A percentile compares a stretch with the other conserved stretches of the same genome.
phyloP scores from a whole-genome alignment of 2,888 invertebrate genomes.

The Nomada ruficornis region DNA sequence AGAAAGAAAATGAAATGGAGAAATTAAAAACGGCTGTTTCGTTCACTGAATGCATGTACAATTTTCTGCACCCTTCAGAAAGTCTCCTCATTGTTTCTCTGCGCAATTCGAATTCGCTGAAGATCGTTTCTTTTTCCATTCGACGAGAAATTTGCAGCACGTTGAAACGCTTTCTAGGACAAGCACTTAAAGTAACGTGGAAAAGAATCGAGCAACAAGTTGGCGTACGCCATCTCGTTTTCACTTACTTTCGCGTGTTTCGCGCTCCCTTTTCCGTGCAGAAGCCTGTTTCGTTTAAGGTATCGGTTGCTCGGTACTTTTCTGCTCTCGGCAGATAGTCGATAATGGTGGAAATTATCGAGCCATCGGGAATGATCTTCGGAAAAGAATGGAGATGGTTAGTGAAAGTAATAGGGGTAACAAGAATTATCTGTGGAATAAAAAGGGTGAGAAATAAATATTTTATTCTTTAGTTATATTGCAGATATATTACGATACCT shows the following conservation, averaged over 20 bases:
- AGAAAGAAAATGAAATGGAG: not conserved
- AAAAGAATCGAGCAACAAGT: conserved; percentile 32
- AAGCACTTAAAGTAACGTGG: conserved; percentile 14
- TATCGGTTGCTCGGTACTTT: not conserved
- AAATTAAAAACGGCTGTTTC: too few relatives aligned
- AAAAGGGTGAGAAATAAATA: not conserved
- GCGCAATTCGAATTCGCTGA: too few relatives aligned
- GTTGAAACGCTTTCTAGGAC: not conserved
- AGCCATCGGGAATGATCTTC: not conserved
- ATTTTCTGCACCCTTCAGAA: not conserved
- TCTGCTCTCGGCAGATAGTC: conserved; percentile 19
- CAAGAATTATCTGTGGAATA: not conserved
- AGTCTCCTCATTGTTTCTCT: too few relatives aligned
- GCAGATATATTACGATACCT: not conserved
- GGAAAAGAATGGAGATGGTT: not conserved
- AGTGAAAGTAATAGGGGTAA: not conserved
- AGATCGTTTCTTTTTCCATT: not conserved
- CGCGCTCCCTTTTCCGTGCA: not conserved
- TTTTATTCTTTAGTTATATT: not conserved
- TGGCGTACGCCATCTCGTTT: not conserved
- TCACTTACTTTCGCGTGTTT: conserved; percentile 10
- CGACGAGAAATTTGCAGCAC: not conserved
- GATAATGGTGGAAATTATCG: conserved; percentile 28
- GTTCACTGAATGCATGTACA: not conserved
- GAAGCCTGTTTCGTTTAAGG: not conserved